Evolutionary conservation across 2,888 invertebrate genomes (phyloP), one percentile per base, ranked within the genome.

Genomic region (Malthinus seriepunctatus): DNA sequence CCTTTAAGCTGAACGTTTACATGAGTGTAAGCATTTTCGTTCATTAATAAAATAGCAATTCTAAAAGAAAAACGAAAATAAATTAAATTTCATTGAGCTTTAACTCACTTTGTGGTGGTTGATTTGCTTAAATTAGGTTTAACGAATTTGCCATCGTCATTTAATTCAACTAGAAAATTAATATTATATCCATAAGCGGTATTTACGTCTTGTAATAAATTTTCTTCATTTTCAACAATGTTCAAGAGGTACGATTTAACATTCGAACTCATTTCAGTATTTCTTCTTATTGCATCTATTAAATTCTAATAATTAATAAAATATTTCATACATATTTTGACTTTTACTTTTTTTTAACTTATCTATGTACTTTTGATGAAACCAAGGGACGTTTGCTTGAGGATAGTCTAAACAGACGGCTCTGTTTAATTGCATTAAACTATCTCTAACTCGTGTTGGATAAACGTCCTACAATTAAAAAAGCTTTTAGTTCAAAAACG

Each of bases 341-440:
- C 6, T 10, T 44, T 32, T 45, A 46, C 46, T 31, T 46, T 31
- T 12, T 11, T 32, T 33, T 32, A 32, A 33, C 10, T 54, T 33
- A 31, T 39, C 35, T 31, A 85, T 78, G 63, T 82, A 86, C 66
- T 84, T 84, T 64, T 84, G 81, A 69, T 87, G 87, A 70, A 88
- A 87, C 87, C 87, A 87, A 0, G 87, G 87, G 5, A 87, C 79
- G 71, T 83, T 83, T 8, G 80, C 75, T 71, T 86, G 83, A 0
- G 87, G 87, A 71, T 83, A 82, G 71, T 87, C 87, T 42, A 88
- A 74, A 67, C 87, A 86, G 11, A 87, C 84, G 1, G 84, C 81
- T 54, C 87, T 79, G 73, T 87, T 88, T 38, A 87, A 71, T 64
- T 84, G 80, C 86, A 87, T 86, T 49, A 87, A 79, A 42, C 76